Evolutionary conservation across 2,113 vertebrate species (phyloP).

Genomic region (Percopsis transmontana): DNA sequence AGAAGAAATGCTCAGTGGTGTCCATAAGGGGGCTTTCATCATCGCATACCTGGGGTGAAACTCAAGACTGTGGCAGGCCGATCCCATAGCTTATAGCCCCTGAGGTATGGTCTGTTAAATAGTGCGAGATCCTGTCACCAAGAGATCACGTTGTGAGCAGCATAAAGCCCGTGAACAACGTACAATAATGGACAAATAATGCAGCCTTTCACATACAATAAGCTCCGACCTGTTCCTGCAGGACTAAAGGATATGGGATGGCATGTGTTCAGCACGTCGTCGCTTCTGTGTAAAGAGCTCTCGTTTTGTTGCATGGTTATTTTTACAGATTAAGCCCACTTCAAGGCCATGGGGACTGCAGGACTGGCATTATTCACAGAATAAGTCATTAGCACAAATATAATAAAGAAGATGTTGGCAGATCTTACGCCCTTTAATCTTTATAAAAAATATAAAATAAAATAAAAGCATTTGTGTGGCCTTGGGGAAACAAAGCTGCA

Average conservation of each 20-base stretch:
- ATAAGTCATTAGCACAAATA: too few relatives aligned
- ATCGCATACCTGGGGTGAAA: slow-evolving; percentile 26
- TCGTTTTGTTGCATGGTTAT: too few relatives aligned
- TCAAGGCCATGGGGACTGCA: too few relatives aligned
- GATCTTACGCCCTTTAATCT: too few relatives aligned
- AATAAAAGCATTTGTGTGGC: background rate
- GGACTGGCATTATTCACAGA: too few relatives aligned
- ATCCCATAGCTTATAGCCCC: slow-evolving; percentile 28
- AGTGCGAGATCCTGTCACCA: slow-evolving; percentile 1
- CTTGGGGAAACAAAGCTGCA: background rate
- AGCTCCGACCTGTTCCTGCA: background rate
- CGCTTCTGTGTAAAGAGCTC: too few relatives aligned
- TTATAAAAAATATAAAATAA: too few relatives aligned
- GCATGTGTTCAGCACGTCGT: background rate
- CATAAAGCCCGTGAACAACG: background rate
- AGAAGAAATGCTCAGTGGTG: background rate
- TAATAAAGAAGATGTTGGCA: too few relatives aligned
- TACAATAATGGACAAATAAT: slow-evolving; percentile 2
- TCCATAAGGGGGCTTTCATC: background rate
- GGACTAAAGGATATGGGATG: background rate
- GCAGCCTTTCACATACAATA: background rate
- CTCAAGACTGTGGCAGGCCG: slow-evolving; percentile 14
- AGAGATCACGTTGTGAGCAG: background rate
- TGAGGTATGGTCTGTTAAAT: slow-evolving; percentile 23
- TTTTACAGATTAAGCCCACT: too few relatives aligned